Percentiles rank a stretch among this genome's conserved stretches.
phyloP scores from a whole-genome alignment of 2,888 invertebrate genomes.

The Zaprionus obscuricornis region DNA sequence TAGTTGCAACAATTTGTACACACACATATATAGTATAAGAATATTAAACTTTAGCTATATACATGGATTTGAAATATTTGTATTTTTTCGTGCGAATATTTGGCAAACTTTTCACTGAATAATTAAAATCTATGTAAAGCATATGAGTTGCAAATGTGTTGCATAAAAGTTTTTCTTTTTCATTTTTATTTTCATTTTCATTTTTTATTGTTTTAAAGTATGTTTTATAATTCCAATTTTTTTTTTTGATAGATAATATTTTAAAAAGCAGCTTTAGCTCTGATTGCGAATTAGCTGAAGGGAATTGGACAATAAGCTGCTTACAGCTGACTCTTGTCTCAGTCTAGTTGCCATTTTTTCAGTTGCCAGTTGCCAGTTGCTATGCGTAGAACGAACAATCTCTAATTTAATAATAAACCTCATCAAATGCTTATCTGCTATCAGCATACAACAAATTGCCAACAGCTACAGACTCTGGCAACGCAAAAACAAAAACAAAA shows the following conservation, averaged over 20 bases:
- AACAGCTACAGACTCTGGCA: slow-evolving; percentile 46
- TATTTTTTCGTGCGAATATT: too few species aligned
- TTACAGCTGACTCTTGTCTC: slow-evolving; percentile 35
- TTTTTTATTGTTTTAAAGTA: slow-evolving; percentile 3
- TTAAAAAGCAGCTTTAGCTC: slow-evolving; percentile 49
- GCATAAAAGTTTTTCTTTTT: too few species aligned
- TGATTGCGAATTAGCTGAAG: slow-evolving; percentile 41
- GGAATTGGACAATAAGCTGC: slow-evolving; percentile 56
- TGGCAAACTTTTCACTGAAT: slow-evolving; percentile 1
- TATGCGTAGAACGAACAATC: slow-evolving; percentile 31
- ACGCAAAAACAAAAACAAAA: slow-evolving; percentile 29
- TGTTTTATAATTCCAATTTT: slow-evolving; percentile 15
- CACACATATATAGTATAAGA: too few species aligned
- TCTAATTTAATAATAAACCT: slow-evolving; percentile 70
- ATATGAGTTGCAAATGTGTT: slow-evolving; percentile 23
- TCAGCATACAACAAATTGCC: slow-evolving; percentile 72
- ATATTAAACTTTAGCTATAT: too few species aligned
- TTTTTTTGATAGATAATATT: slow-evolving; percentile 5
- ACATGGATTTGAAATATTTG: too few species aligned
- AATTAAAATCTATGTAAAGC: slow-evolving; percentile 11
- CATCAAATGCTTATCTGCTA: slow-evolving; percentile 77
- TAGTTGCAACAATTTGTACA: too few species aligned
- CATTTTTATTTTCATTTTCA: too few species aligned
- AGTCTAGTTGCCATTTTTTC: slow-evolving; percentile 14
- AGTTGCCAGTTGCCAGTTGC: neutral